These are phyloP conservation scores for Chloropsis cyanopogon DNA, from an alignment of 2,113 vertebrate species.

Conservation along the genomic window DNA sequence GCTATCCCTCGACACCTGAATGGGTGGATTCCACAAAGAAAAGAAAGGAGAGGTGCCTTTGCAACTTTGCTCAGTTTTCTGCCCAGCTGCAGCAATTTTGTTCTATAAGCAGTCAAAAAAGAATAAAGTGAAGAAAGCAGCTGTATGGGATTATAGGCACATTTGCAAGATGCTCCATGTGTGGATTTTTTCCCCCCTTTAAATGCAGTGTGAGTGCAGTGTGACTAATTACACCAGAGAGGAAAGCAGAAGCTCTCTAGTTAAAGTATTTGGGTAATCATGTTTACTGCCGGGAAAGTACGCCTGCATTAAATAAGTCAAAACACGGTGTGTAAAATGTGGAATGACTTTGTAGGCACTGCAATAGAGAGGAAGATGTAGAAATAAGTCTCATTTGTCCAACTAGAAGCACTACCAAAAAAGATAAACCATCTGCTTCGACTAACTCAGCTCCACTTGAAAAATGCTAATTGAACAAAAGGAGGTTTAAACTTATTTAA, in stretches of 20 bases:
- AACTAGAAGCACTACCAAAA: conserved; percentile 73
- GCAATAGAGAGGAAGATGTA: conserved; percentile 69
- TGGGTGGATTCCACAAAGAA: conserved; percentile 52
- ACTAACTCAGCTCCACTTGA: conserved; percentile 76
- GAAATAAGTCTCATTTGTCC: conserved; percentile 79
- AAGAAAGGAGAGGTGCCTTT: conserved; percentile 25
- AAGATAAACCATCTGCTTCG: conserved; percentile 83
- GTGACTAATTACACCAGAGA: conserved; percentile 76
- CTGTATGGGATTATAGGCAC: conserved; percentile 70
- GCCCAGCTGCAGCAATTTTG: conserved; percentile 59
- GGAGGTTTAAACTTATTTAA: conserved; percentile 68
- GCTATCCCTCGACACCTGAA: conserved; percentile 56
- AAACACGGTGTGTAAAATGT: conserved; percentile 74
- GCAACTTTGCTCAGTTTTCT: conserved; percentile 63
- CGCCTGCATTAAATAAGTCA: conserved; percentile 82
- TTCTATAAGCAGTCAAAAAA: conserved; percentile 53
- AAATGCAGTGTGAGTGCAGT: conserved; percentile 73
- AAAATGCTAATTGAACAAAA: conserved; percentile 79
- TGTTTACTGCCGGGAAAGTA: conserved; percentile 79
- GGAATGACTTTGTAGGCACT: conserved; percentile 72
- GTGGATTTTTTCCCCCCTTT: conserved; percentile 42
- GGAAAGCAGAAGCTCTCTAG: conserved; percentile 77
- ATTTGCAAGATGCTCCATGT: conserved; percentile 72
- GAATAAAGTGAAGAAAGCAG: conserved; percentile 69
- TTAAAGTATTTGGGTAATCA: conserved; percentile 80